Percentiles rank a stretch among this genome's conserved stretches.
Conservation (phyloP, 1,140 invertebrate genomes). For the Ceratina australensis region DNA sequence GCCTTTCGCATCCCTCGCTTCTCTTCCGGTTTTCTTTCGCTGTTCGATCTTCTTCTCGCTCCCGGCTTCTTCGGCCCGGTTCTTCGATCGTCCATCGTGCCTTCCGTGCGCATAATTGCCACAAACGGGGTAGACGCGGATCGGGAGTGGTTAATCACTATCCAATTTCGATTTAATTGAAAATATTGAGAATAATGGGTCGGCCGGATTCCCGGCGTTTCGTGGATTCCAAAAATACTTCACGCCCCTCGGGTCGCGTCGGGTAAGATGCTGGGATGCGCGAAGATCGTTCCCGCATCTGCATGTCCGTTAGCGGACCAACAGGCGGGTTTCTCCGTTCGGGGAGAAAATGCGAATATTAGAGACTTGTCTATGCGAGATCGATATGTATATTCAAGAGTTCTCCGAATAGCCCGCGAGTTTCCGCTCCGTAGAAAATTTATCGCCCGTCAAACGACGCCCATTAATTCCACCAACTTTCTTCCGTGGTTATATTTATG, state of each 20-base stretch:
- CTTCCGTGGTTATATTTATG: background rate
- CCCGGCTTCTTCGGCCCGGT: constrained; percentile 11
- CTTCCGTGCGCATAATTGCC: constrained; percentile 44
- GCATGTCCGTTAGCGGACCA: background rate
- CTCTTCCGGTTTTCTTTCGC: constrained; percentile 7
- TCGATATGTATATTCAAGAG: constrained; percentile 2
- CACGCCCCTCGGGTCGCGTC: too few species aligned
- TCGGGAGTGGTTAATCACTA: constrained; percentile 1
- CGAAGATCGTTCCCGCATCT: background rate
- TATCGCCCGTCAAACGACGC: background rate
- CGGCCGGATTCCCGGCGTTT: background rate
- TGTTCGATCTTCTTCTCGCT: background rate
- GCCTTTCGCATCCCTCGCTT: background rate
- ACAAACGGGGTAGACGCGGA: constrained; percentile 10
- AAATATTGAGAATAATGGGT: background rate
- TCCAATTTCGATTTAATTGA: background rate
- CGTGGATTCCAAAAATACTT: background rate
- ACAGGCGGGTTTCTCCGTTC: background rate
- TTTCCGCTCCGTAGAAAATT: constrained; percentile 1
- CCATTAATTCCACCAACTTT: constrained; percentile 1
- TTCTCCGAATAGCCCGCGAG: background rate
- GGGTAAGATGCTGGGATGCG: background rate
- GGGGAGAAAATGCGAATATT: background rate
- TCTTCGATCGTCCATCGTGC: background rate
- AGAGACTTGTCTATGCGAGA: background rate